phyloP scores from a whole-genome alignment of 2,888 invertebrate genomes.

The Drosophila monieri region DNA sequence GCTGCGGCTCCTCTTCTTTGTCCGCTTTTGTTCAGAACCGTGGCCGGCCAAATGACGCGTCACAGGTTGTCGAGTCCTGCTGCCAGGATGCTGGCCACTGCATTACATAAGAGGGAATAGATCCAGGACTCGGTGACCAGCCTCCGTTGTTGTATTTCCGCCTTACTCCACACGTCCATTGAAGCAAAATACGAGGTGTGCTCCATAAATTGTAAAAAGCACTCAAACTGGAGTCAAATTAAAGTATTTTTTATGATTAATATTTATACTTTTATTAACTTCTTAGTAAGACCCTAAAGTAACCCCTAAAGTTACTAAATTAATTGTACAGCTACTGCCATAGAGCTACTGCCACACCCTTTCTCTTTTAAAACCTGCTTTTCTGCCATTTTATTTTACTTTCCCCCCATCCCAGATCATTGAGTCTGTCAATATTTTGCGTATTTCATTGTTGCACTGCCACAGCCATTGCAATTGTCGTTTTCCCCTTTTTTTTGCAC shows the following conservation, averaged over 20 bases:
- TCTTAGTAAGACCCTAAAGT: too few species aligned
- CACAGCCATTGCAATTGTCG: constrained; percentile 26
- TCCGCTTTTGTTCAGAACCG: constrained; percentile 36
- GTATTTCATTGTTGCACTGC: constrained; percentile 75
- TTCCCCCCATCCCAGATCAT: background rate
- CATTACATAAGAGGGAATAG: constrained; percentile 57
- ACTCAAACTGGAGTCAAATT: too few species aligned
- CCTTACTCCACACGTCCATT: background rate
- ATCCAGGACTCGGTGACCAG: constrained; percentile 5
- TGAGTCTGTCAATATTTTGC: constrained; percentile 75
- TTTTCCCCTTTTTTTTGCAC: constrained; percentile 21
- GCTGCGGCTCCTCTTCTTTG: constrained; percentile 52
- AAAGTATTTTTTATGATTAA: too few species aligned
- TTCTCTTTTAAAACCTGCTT: background rate
- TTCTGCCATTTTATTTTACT: background rate
- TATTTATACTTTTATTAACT: too few species aligned
- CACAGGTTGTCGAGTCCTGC: constrained; percentile 66
- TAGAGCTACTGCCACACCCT: too few species aligned
- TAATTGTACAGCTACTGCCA: too few species aligned
- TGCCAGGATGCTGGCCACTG: constrained; percentile 59
- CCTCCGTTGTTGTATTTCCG: background rate
- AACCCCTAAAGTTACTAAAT: too few species aligned
- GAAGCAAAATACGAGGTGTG: background rate
- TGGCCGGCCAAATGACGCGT: constrained; percentile 74
- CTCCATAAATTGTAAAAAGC: background rate